Base-by-base conservation (phyloP, 2,113 vertebrate species). In the Dolichallabes microphthalmus region DNA sequence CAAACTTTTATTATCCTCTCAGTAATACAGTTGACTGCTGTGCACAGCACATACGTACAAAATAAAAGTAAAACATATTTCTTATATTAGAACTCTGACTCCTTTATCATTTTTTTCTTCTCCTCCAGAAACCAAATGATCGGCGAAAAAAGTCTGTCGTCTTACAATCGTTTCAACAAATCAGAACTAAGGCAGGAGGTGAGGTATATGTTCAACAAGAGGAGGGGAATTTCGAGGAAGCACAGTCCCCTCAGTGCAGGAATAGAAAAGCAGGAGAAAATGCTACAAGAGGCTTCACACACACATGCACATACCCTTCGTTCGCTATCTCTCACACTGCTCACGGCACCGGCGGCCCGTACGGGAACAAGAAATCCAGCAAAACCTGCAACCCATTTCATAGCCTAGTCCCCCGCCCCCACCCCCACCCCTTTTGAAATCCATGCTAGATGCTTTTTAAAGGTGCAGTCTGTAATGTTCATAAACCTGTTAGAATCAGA, bases 11-110 rank as follows among this genome's bases (percentile, higher is more conserved):
- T 95, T 95, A 89, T 96, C 93, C 93, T 95, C 95, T 95, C 89
- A 95, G 90, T 91, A 96, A 95, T 96, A 96, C 95, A 95, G 91
- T 95, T 91, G 94, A 96, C 92, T 94, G 94, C 94, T 97, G 97
- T 98, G 97, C 97, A 93, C 96, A 97, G 97, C 97, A 98, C 96
- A 96, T 97, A 96, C 94, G 93, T 97, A 96, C 95, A 96, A 97
- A 97, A 96, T 95, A 97, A 95, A 97, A 95, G 95, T 93, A 95
- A 95, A 95, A 93, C 93, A 93, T 95, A 73, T 94, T 95, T 94
- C 80, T 92, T 92, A 95, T 94, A 93, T 91, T 94, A 91, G 93
- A 94, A 94, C 92, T 93, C 91, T 93, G 89, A 92, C 85, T 92
- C 83, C 27, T 92, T 88, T 88, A 92, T 84, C 63, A 84, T 82